phyloP scores from a whole-genome alignment of 1,140 invertebrate genomes.

The Tetramorium parvispinum region DNA sequence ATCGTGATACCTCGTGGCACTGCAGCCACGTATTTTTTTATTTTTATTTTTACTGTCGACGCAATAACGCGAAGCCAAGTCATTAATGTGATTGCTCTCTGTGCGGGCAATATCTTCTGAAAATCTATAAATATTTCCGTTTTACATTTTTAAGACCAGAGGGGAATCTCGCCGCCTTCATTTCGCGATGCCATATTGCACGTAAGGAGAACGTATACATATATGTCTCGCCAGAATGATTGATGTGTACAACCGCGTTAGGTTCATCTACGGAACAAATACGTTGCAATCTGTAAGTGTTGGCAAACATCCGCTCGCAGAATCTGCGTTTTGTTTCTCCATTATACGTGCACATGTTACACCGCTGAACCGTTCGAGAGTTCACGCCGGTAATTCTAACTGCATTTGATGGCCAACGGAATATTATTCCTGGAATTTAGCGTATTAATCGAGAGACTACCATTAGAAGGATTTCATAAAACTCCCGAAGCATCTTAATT shows the following conservation, averaged over 20 bases:
- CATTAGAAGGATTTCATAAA: conserved; percentile 25
- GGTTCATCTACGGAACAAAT: conserved; percentile 25
- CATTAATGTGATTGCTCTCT: conserved; percentile 9
- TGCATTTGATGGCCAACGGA: neutral
- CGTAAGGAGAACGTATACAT: neutral
- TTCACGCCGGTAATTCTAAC: conserved; percentile 34
- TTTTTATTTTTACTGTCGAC: neutral
- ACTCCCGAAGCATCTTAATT: conserved; percentile 34
- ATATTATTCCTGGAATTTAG: conserved; percentile 33
- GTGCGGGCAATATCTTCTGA: conserved; percentile 23
- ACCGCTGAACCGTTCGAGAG: neutral
- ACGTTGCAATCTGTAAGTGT: conserved; percentile 1
- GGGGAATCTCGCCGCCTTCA: conserved; percentile 1
- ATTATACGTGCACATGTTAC: conserved; percentile 1
- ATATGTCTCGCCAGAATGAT: conserved; percentile 24
- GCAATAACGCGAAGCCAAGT: conserved; percentile 29
- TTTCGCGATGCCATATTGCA: conserved; percentile 36
- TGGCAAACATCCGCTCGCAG: conserved; percentile 33
- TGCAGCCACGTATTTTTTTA: no score
- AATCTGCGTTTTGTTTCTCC: conserved; percentile 22
- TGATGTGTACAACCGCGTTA: conserved; percentile 12
- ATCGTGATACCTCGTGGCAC: conserved; percentile 11
- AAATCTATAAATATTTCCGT: conserved; percentile 50
- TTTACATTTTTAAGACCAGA: conserved; percentile 13
- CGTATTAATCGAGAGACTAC: conserved; percentile 23